A percentile compares a stretch with the other conserved stretches of the same genome.
phyloP scores from a whole-genome alignment of 2,797 vertebrate genomes.

The Parauchenoglanis ngamensis region DNA sequence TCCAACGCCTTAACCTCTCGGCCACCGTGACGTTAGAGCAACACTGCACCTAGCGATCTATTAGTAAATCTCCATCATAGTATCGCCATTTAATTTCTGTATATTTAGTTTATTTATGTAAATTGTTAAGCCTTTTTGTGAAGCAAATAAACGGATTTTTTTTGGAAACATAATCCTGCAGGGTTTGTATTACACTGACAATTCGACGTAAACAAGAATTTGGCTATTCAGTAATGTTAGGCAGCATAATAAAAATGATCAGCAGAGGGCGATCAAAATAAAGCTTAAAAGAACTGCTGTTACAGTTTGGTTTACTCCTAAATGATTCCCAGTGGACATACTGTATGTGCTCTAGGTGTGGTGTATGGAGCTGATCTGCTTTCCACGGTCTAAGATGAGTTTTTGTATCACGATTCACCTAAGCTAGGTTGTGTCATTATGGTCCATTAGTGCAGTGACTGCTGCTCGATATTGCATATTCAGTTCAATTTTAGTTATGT shows the following conservation, averaged over 20 bases:
- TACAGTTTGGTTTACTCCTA: not conserved
- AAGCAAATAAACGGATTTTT: not conserved
- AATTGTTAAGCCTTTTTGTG: not conserved
- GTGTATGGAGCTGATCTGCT: not conserved
- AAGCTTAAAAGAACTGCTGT: not conserved
- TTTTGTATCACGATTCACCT: not conserved
- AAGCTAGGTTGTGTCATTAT: no score
- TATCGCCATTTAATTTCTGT: no score
- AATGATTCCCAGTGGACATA: not conserved
- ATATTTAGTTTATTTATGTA: no score
- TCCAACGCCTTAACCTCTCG: slow-evolving; percentile 82
- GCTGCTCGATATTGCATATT: no score
- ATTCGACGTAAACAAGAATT: no score
- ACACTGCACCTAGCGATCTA: no score
- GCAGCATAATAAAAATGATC: not conserved
- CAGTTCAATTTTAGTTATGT: no score
- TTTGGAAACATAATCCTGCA: not conserved
- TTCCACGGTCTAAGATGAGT: not conserved
- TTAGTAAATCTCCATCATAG: no score
- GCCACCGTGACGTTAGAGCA: slow-evolving; percentile 81
- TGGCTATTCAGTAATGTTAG: not conserved
- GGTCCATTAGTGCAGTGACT: no score
- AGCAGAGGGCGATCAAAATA: not conserved
- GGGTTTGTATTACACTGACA: not conserved
- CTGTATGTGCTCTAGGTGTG: not conserved